phyloP scores from a whole-genome alignment of 1,140 invertebrate species.

The Ruditapes philippinarum region DNA sequence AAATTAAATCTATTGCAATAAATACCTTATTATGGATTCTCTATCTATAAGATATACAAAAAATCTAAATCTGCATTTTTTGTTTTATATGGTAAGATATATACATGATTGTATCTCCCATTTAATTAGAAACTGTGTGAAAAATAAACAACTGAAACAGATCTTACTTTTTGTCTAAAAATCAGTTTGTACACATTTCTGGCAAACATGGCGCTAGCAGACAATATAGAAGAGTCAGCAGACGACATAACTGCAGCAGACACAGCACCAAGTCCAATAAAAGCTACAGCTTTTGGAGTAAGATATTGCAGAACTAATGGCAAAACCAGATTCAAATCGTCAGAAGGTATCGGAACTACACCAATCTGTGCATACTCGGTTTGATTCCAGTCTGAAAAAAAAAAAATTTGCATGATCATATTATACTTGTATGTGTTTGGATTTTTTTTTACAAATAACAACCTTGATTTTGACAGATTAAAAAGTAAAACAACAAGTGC shows the following conservation, averaged over 20 bases:
- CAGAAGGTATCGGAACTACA: slow-evolving; percentile 88
- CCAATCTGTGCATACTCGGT: slow-evolving; percentile 92
- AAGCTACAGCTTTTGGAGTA: slow-evolving; percentile 96
- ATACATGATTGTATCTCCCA: too few relatives aligned
- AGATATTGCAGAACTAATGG: slow-evolving; percentile 98
- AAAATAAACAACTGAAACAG: too few relatives aligned
- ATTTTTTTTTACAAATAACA: too few relatives aligned
- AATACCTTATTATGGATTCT: too few relatives aligned
- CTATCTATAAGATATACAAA: too few relatives aligned
- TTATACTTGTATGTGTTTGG: too few relatives aligned
- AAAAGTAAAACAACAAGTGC: neutral
- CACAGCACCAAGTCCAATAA: slow-evolving; percentile 98
- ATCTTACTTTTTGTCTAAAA: slow-evolving; percentile 92
- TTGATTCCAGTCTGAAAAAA: slow-evolving; percentile 96
- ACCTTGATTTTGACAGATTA: neutral
- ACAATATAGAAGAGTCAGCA: slow-evolving; percentile 98
- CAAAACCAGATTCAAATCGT: slow-evolving; percentile 95
- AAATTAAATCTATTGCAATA: too few relatives aligned
- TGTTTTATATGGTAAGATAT: too few relatives aligned
- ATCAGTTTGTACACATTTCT: slow-evolving; percentile 98
- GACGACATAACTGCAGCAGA: slow-evolving; percentile 99
- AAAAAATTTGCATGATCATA: too few relatives aligned
- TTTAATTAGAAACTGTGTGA: too few relatives aligned
- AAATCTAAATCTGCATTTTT: too few relatives aligned
- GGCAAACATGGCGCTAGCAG: slow-evolving; percentile 99